phyloP scores from a whole-genome alignment of 2,888 invertebrate genomes.

The Linnaemya tessellans region DNA sequence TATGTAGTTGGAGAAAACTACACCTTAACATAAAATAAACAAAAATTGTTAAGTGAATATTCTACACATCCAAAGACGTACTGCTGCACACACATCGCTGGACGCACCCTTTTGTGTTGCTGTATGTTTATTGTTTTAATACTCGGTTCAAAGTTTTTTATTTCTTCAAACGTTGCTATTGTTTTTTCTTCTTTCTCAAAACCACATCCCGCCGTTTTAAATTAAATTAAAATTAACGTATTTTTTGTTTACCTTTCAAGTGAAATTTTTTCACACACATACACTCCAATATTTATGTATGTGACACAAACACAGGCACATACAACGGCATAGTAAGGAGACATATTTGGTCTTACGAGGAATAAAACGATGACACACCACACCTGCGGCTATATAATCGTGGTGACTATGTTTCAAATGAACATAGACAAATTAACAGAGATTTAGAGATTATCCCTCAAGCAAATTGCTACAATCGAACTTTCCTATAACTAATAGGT shows the following conservation, averaged over 20 bases:
- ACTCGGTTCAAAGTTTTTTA: slow-evolving; percentile 29
- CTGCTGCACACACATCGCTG: slow-evolving; percentile 4
- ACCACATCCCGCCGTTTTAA: slow-evolving; percentile 72
- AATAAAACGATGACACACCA: not conserved
- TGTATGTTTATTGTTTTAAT: slow-evolving; percentile 32
- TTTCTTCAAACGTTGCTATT: not conserved
- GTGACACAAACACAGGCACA: not conserved
- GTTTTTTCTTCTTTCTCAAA: slow-evolving; percentile 23
- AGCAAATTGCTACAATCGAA: no score
- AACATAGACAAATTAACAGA: no score
- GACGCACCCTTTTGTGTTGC: slow-evolving; percentile 67
- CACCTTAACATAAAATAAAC: slow-evolving; percentile 29
- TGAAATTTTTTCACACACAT: slow-evolving; percentile 20
- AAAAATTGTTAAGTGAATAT: slow-evolving; percentile 34
- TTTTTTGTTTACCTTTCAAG: slow-evolving; percentile 43
- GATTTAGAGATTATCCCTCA: no score
- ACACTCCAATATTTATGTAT: not conserved
- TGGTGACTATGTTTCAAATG: no score
- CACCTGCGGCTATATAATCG: not conserved
- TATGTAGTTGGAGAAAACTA: slow-evolving; percentile 56
- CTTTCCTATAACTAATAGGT: no score
- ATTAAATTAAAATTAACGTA: slow-evolving; percentile 66
- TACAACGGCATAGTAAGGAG: slow-evolving; percentile 6
- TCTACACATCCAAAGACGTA: slow-evolving; percentile 40
- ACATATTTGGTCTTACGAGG: slow-evolving; percentile 1